Conservation (phyloP, 2,888 invertebrate species). For the Spisula subtruncata region DNA sequence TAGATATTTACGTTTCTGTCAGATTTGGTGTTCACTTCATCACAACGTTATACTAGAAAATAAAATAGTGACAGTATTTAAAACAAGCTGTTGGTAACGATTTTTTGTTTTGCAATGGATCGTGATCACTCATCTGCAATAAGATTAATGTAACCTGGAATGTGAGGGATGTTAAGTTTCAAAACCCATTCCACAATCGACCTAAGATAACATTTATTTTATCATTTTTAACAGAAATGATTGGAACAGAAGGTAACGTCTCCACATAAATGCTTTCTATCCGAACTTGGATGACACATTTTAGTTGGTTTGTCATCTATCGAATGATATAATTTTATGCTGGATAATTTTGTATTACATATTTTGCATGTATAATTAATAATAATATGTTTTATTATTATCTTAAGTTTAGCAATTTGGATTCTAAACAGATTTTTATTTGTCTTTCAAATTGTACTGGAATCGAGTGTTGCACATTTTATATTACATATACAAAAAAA, state of each 20-base stretch:
- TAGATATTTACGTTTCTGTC: no score
- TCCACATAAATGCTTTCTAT: constrained; percentile 49
- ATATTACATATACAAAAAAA: not conserved
- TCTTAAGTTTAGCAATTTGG: constrained; percentile 5
- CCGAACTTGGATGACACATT: constrained; percentile 20
- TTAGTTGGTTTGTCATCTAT: not conserved
- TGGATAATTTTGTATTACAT: not conserved
- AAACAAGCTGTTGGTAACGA: no score
- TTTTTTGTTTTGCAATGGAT: no score
- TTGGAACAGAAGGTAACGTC: constrained; percentile 40
- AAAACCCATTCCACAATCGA: not conserved
- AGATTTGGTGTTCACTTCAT: no score
- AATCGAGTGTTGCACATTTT: not conserved
- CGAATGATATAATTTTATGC: not conserved
- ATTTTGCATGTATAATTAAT: not conserved
- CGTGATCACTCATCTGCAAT: no score
- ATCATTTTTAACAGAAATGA: constrained; percentile 46
- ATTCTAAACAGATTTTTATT: not conserved
- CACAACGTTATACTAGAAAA: no score
- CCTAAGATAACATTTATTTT: constrained; percentile 12
- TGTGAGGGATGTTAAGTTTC: no score
- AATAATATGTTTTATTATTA: not conserved
- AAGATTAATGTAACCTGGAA: no score
- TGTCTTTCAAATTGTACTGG: not conserved
- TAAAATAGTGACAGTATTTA: no score